Percentiles rank a stretch among this genome's conserved stretches.
phyloP scores from a whole-genome alignment of 1,140 invertebrate species.

The Planococcus citri region DNA sequence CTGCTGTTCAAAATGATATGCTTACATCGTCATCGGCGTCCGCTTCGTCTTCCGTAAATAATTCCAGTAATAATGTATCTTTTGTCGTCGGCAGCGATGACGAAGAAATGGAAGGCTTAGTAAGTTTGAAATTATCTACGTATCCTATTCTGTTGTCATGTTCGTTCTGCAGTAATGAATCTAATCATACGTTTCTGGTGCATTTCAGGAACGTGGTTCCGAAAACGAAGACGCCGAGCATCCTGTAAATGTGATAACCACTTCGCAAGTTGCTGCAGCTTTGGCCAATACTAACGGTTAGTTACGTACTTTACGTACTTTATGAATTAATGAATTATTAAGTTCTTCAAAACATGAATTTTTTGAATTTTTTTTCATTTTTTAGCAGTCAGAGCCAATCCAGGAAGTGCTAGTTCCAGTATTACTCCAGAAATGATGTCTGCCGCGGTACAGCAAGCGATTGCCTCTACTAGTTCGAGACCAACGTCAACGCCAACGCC shows the following conservation, averaged over 20 bases:
- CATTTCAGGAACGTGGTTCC: background rate
- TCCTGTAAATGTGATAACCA: slow-evolving; percentile 7
- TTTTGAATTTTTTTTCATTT: slow-evolving; percentile 31
- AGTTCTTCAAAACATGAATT: too few relatives aligned
- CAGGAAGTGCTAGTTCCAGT: background rate
- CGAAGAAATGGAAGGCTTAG: slow-evolving; percentile 10
- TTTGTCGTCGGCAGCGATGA: background rate
- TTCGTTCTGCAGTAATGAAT: background rate
- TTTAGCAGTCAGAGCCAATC: slow-evolving; percentile 9
- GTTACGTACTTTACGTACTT: background rate
- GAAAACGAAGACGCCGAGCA: background rate
- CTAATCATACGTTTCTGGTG: background rate
- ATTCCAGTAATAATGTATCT: background rate
- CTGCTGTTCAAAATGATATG: slow-evolving; percentile 36
- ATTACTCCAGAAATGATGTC: slow-evolving; percentile 21
- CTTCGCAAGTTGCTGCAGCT: slow-evolving; percentile 2
- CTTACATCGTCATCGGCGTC: background rate
- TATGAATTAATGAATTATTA: slow-evolving; percentile 7
- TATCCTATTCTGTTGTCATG: background rate
- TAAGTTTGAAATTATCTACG: too few relatives aligned
- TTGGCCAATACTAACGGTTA: background rate
- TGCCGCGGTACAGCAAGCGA: slow-evolving; percentile 13
- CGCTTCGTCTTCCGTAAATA: background rate
- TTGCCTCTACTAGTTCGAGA: slow-evolving; percentile 22
- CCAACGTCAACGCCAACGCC: background rate